These are phyloP conservation scores for Drosophila pseudotakahashii DNA, from an alignment of 2,888 invertebrate species.

Conservation along the genomic window DNA sequence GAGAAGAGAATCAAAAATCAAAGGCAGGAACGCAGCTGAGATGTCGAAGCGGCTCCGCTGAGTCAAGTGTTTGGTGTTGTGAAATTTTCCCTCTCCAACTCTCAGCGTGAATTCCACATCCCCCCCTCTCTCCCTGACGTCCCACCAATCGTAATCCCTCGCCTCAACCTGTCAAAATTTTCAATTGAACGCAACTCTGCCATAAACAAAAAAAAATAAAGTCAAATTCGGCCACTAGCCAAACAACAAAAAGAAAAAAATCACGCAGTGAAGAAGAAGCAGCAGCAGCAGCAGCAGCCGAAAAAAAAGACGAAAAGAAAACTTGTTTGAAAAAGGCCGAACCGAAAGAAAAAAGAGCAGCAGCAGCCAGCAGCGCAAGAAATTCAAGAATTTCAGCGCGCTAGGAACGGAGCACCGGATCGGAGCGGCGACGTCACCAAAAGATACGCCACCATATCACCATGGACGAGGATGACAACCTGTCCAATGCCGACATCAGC, in stretches of 20 bases:
- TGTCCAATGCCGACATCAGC: constrained; percentile 74
- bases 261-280: constrained; percentile 34
- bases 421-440: constrained; percentile 67
- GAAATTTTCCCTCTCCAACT: constrained; percentile 41
- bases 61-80: constrained; percentile 57
- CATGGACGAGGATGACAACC: constrained; percentile 82
- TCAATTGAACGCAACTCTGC: constrained; percentile 26
- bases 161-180: constrained; percentile 19
- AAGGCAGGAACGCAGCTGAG: constrained; percentile 27
- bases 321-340: constrained; percentile 72
- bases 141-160: neutral
- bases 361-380: neutral
- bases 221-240: constrained; percentile 8
- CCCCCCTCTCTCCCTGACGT: neutral
- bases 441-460: constrained; percentile 33
- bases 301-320: constrained; percentile 62
- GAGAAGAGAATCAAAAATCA: neutral
- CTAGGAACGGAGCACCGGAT: constrained; percentile 44
- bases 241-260: constrained; percentile 16
- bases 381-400: constrained; percentile 22
- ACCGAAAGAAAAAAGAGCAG: constrained; percentile 20
- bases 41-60: constrained; percentile 49
- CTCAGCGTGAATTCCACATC: neutral
- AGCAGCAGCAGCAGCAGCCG: constrained; percentile 24
- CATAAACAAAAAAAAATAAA: constrained; percentile 2